Conservation (phyloP, 2,888 invertebrate species). For the Abrostola tripartita region DNA sequence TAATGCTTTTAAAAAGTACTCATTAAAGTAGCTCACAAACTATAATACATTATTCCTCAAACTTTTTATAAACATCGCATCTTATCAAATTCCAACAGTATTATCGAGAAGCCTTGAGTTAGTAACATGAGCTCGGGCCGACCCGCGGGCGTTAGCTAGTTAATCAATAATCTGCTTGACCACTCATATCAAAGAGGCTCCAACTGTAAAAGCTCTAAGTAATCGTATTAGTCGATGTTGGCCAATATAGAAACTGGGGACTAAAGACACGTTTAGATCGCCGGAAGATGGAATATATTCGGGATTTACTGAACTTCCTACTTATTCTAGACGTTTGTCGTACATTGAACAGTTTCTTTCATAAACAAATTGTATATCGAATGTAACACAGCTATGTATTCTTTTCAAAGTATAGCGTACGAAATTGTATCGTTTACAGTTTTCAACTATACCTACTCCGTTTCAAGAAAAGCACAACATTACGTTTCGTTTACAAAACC, state of each 20-base stretch:
- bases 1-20: too few relatives aligned
- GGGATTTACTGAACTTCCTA: neutral
- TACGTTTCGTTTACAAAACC: too few relatives aligned
- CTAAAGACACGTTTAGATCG: conserved; percentile 22
- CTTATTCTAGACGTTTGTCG: neutral
- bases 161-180: conserved; percentile 54
- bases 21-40: too few relatives aligned
- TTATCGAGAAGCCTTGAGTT: conserved; percentile 10
- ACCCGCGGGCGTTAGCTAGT: conserved; percentile 45
- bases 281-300: neutral
- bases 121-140: conserved; percentile 25
- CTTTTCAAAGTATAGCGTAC: too few relatives aligned
- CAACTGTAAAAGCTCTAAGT: conserved; percentile 50
- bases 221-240: conserved; percentile 51
- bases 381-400: too few relatives aligned
- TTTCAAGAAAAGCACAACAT: too few relatives aligned
- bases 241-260: conserved; percentile 35
- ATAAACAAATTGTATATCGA: too few relatives aligned
- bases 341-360: neutral
- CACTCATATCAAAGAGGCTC: conserved; percentile 50
- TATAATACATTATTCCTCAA: too few relatives aligned
- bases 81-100: neutral
- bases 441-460: too few relatives aligned
- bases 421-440: too few relatives aligned
- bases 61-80: neutral